Base-by-base conservation (phyloP, 2,888 invertebrate species). In the Celastrina argiolus region DNA sequence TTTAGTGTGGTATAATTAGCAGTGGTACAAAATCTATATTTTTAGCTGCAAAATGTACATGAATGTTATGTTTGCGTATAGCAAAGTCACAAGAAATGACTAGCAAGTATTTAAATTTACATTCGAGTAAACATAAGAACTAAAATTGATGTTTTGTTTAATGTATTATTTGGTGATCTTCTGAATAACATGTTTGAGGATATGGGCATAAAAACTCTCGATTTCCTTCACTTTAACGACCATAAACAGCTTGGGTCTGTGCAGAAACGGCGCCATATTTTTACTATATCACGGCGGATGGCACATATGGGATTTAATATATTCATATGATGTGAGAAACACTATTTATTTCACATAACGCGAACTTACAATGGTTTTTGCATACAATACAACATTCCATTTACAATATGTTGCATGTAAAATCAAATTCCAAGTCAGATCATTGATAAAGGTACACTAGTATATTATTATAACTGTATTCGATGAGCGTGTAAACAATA, bases 241-340 rank as follows among this genome's bases (percentile, higher is more conserved):
- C 73, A 70, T 75, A 75, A 74, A 74, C 74, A 14, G 75, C 69
- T 70, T 59, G 68, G 69, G 65, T 69, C 63, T 61, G 68, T 71
- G 69, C 68, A 73, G 71, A 71, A 74, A 74, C 69, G 71, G 70
- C 68, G 73, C 69, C 70, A 77, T 77, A 77, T 78, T 77, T 77
- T 74, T 71, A 68, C 69, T 73, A 74, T 74, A 77, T 75, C 73
- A 74, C 73, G 70, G 68, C 70, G 69, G 71, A 77, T 72, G 74
- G 75, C 73, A 69, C 75, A 69, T 74, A 65, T 65, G 74, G 74
- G 76, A 77, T 75, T 76, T 75, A 69, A 74, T 73, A 75, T 74
- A 75, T 74, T 76, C 75, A 74, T 75, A 76, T 67, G 72, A 69
- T 63, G 67, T 68, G 69, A 65, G 63, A 70, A 67, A 65, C 26